Percentiles rank a stretch among this genome's conserved stretches.
These are phyloP conservation scores for Drosophila navojoa DNA, from an alignment of 1,140 invertebrate genomes.

Conservation along the genomic window DNA sequence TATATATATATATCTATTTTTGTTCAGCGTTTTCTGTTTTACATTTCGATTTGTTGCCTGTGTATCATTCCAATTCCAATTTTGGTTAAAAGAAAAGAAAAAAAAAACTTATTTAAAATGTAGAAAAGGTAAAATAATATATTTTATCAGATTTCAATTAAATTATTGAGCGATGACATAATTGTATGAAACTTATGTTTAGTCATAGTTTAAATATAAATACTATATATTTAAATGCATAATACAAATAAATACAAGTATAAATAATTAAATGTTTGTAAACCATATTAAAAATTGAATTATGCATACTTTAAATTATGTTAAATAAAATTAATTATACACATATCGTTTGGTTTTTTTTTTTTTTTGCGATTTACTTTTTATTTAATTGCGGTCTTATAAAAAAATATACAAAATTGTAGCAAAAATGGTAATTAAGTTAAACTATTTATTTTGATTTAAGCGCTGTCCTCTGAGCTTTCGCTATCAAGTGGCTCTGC, in stretches of 20 bases:
- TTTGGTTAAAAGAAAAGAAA: slow-evolving; percentile 40
- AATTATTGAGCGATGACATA: slow-evolving; percentile 47
- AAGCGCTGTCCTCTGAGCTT: slow-evolving; percentile 2
- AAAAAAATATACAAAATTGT: slow-evolving; percentile 8
- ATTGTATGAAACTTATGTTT: slow-evolving; percentile 78
- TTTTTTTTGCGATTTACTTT: not conserved
- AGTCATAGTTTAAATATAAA: slow-evolving; percentile 82
- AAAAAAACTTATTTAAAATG: slow-evolving; percentile 51
- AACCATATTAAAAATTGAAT: slow-evolving; percentile 80
- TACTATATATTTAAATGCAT: slow-evolving; percentile 81
- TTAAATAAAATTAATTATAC: slow-evolving; percentile 83
- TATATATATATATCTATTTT: slow-evolving; percentile 15
- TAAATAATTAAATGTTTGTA: slow-evolving; percentile 80
- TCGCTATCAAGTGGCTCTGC: slow-evolving; percentile 8
- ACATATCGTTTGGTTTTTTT: slow-evolving; percentile 24
- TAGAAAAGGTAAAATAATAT: slow-evolving; percentile 55
- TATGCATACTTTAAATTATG: slow-evolving; percentile 80
- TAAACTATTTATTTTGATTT: slow-evolving; percentile 10
- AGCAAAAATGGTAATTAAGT: not conserved
- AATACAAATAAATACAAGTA: slow-evolving; percentile 73
- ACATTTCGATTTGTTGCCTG: slow-evolving; percentile 57
- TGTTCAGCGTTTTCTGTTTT: slow-evolving; percentile 44
- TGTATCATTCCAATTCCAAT: slow-evolving; percentile 74
- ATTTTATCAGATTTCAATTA: slow-evolving; percentile 56
- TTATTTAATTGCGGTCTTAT: slow-evolving; percentile 1